Evolutionary conservation across 2,888 invertebrate species (phyloP).

Genomic region (Drosophila rellima): DNA sequence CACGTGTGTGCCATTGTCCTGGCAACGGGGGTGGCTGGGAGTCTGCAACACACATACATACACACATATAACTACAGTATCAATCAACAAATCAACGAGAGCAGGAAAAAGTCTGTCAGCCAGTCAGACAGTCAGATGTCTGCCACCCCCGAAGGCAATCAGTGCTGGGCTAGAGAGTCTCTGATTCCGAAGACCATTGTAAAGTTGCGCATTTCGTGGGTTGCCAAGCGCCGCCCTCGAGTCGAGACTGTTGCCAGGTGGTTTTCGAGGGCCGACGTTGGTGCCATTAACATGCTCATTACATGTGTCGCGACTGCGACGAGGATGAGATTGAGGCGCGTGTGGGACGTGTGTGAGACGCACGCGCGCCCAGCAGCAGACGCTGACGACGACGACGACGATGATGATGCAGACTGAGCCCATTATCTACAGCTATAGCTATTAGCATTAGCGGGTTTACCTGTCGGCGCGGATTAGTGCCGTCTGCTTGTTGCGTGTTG

Average conservation of each 20-base stretch:
- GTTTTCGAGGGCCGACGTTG: slow-evolving; percentile 31
- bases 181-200: slow-evolving; percentile 7
- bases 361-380: slow-evolving; percentile 58
- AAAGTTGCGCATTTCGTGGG: slow-evolving; percentile 43
- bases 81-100: slow-evolving; percentile 68
- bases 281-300: slow-evolving; percentile 73
- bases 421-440: slow-evolving; percentile 49
- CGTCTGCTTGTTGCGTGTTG: slow-evolving; percentile 53
- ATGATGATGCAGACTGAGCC: slow-evolving; percentile 32
- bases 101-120: slow-evolving; percentile 29
- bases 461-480: slow-evolving; percentile 71
- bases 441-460: slow-evolving; percentile 72
- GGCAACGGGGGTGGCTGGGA: slow-evolving; percentile 50
- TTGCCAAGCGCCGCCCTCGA: slow-evolving; percentile 66
- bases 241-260: slow-evolving; percentile 52
- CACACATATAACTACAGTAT: slow-evolving; percentile 44
- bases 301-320: slow-evolving; percentile 58
- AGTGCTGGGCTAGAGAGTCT: neutral
- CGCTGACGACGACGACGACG: slow-evolving; percentile 31
- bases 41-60: slow-evolving; percentile 52
- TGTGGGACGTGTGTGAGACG: slow-evolving; percentile 25
- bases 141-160: slow-evolving; percentile 60
- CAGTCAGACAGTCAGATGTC: slow-evolving; percentile 69
- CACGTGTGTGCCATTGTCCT: slow-evolving; percentile 52
- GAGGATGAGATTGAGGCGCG: slow-evolving; percentile 41